Conservation (phyloP, 2,113 vertebrate genomes). For the Osmerus eperlanus region DNA sequence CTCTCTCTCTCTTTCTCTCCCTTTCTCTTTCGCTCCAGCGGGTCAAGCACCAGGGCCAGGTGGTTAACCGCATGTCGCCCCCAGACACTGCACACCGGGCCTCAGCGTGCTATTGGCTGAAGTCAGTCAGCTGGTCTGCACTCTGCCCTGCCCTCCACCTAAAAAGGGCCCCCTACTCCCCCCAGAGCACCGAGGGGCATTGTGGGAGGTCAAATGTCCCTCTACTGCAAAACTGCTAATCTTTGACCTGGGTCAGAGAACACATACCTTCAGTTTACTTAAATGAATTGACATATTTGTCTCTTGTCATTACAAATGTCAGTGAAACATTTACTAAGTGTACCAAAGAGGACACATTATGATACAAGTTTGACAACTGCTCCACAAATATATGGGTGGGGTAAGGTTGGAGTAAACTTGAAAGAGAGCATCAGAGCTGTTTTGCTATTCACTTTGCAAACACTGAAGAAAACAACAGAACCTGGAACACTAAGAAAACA, state of each 20-base stretch:
- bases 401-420: no score
- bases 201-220: conserved; percentile 60
- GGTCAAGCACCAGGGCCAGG: conserved; percentile 67
- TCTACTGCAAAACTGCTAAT: conserved; percentile 52
- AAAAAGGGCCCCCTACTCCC: conserved; percentile 39
- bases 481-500: neutral
- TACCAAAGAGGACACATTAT: no score
- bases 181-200: conserved; percentile 50
- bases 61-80: conserved; percentile 73
- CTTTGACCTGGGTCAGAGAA: conserved; percentile 28
- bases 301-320: neutral
- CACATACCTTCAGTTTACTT: conserved; percentile 17
- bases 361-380: no score
- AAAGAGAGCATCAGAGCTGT: no score
- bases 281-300: neutral
- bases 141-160: conserved; percentile 60
- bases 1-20: neutral
- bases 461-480: conserved; percentile 5
- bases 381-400: no score
- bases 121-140: conserved; percentile 61
- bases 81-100: conserved; percentile 59
- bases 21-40: conserved; percentile 43
- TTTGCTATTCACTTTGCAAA: no score
- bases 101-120: conserved; percentile 51
- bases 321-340: no score